These are phyloP conservation scores for Rhynchonema sp. DNA, from an alignment of 2,888 invertebrate genomes.

Conservation along the genomic window DNA sequence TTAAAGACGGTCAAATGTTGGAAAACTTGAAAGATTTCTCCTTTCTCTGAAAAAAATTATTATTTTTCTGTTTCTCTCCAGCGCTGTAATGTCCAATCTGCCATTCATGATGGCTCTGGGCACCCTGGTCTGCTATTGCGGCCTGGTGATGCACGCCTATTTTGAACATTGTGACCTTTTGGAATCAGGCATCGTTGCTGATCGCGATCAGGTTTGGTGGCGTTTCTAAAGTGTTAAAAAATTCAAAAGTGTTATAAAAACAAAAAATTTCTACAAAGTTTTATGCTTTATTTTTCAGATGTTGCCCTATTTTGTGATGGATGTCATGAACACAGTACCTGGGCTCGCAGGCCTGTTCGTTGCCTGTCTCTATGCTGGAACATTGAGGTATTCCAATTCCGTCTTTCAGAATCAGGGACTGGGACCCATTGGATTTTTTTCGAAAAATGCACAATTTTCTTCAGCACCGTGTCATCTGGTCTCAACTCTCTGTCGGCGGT, in stretches of 20 bases:
- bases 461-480: conserved; percentile 9
- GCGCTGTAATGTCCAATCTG: conserved; percentile 3
- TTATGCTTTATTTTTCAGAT: conserved; percentile 2
- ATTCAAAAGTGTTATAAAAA: neutral
- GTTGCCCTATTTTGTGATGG: conserved; percentile 6
- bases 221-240: no score
- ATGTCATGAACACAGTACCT: conserved; percentile 1
- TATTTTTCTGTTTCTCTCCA: neutral
- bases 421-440: neutral
- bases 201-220: conserved; percentile 9
- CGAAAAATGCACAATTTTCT: no score
- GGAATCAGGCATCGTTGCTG: conserved; percentile 10
- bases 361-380: conserved; percentile 8
- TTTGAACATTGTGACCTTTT: conserved; percentile 9
- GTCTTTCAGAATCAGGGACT: no score
- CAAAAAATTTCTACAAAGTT: neutral
- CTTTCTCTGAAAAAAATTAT: neutral
- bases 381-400: conserved; percentile 5
- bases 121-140: conserved; percentile 5
- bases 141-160: conserved; percentile 8
- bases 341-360: conserved; percentile 8
- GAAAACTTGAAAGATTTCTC: neutral
- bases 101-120: conserved; percentile 1
- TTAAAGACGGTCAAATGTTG: conserved; percentile 1
- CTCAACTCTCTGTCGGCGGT: conserved; percentile 9